Evolutionary conservation across 2,797 vertebrate species (phyloP).

Genomic region (Spinus pinus): DNA sequence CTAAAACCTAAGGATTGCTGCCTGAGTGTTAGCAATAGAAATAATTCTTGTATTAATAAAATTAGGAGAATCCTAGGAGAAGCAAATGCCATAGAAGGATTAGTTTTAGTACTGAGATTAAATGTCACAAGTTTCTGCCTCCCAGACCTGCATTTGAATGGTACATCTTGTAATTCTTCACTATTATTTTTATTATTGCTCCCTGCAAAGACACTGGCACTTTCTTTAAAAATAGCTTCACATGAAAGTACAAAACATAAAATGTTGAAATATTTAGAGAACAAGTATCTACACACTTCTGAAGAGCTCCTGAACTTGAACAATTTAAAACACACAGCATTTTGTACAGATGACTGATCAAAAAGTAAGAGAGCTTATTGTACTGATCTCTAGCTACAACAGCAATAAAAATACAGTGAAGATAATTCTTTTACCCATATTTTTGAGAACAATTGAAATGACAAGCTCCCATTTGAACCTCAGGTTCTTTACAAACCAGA

Average conservation of each 20-base stretch:
- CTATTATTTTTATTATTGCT: not conserved
- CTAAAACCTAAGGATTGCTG: not conserved
- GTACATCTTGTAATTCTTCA: not conserved
- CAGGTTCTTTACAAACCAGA: not conserved
- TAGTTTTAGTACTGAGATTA: not conserved
- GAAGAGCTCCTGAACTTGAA: not conserved
- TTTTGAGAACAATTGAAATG: slow-evolving; percentile 11
- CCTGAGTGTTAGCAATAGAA: not conserved
- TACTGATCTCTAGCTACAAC: not conserved
- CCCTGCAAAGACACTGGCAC: not conserved
- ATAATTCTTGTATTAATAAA: slow-evolving; percentile 1
- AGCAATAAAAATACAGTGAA: not conserved
- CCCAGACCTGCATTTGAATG: not conserved
- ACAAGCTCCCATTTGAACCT: not conserved
- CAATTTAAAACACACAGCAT: not conserved
- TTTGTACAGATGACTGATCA: not conserved
- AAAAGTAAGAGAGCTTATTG: not conserved
- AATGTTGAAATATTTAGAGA: slow-evolving; percentile 19
- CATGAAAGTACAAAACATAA: not conserved
- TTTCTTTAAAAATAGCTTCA: not conserved
- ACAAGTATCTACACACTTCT: not conserved
- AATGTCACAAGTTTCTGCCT: not conserved
- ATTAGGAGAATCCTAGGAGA: not conserved
- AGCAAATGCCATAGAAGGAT: not conserved
- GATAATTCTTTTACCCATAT: not conserved